Conservation (phyloP, 2,113 vertebrate species). For the Bufo gargarizans region DNA sequence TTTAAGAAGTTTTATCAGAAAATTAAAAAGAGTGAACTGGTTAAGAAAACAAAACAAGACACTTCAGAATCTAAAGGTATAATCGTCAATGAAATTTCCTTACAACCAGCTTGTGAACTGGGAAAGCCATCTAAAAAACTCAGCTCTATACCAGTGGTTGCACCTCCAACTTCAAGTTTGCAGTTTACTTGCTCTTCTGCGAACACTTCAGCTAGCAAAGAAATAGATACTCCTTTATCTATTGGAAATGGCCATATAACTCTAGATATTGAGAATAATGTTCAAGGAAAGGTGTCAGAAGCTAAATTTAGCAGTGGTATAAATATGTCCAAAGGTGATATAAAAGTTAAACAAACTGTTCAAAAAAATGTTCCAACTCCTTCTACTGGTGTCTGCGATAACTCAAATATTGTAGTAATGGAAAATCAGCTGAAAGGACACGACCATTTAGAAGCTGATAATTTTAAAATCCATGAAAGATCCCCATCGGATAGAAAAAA, state of each 20-base stretch:
- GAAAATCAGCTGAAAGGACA: slow-evolving; percentile 60
- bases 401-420: slow-evolving; percentile 41
- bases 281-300: not conserved
- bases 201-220: not conserved
- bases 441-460: not conserved
- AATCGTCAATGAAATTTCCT: not conserved
- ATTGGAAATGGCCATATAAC: not conserved
- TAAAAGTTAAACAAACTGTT: not conserved
- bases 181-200: not conserved
- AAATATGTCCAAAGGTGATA: not conserved
- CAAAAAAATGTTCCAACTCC: not conserved
- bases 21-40: slow-evolving; percentile 69
- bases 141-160: slow-evolving; percentile 34
- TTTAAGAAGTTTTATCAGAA: slow-evolving; percentile 89
- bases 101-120: slow-evolving; percentile 3
- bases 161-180: not conserved
- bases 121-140: slow-evolving; percentile 16
- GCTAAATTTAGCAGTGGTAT: not conserved
- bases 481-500: slow-evolving; percentile 88
- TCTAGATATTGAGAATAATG: not conserved
- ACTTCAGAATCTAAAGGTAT: slow-evolving; percentile 52
- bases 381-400: not conserved
- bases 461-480: slow-evolving; percentile 55
- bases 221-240: not conserved
- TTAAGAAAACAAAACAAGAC: slow-evolving; percentile 63